Evolutionary conservation across 2,888 invertebrate species (phyloP).

Genomic region (Stenodema calcarata): DNA sequence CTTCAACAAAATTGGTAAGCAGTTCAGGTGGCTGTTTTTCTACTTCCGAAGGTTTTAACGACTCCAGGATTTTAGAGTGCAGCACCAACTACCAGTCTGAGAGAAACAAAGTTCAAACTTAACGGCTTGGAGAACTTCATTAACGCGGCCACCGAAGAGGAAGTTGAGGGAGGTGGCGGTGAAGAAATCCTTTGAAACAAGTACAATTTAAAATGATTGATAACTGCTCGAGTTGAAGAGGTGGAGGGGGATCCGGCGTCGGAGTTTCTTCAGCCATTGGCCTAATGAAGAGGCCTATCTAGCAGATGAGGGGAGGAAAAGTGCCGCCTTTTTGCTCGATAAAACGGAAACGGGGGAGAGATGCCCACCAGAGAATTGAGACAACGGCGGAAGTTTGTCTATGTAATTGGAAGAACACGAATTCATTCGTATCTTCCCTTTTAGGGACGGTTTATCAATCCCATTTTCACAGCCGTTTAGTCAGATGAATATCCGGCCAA

Average conservation of each 20-base stretch:
- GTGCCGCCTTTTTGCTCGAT: not conserved
- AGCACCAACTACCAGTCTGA: not conserved
- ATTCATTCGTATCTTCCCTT: too few relatives aligned
- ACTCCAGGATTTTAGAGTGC: not conserved
- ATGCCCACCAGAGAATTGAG: not conserved
- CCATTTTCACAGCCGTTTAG: too few relatives aligned
- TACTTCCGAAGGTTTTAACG: not conserved
- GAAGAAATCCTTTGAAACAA: not conserved
- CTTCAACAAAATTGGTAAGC: too few relatives aligned
- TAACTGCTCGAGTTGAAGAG: not conserved
- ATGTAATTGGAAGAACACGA: not conserved
- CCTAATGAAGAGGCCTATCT: not conserved
- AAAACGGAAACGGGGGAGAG: not conserved
- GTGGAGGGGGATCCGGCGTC: not conserved
- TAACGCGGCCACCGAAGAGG: not conserved
- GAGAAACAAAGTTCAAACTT: not conserved
- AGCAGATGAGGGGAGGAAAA: not conserved
- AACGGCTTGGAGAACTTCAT: not conserved
- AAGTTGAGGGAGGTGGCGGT: not conserved
- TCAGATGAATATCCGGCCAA: too few relatives aligned
- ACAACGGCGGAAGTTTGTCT: not conserved
- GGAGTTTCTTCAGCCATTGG: not conserved
- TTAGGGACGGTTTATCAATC: too few relatives aligned
- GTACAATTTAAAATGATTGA: slow-evolving; percentile 2
- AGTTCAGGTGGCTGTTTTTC: not conserved